Conservation (phyloP, 2,888 invertebrate species). For the Formica aserva region DNA sequence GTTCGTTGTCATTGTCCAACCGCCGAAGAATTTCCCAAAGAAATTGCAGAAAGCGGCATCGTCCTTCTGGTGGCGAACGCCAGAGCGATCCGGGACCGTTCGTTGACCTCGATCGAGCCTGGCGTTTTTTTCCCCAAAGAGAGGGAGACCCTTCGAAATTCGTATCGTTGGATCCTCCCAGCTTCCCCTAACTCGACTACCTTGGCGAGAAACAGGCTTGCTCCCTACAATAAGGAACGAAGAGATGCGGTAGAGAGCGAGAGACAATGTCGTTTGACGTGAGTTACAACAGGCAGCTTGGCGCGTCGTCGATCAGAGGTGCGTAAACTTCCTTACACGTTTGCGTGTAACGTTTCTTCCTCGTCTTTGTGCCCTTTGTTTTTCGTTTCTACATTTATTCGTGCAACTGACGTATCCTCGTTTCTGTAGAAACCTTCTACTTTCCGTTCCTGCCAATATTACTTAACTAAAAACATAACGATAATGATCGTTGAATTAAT, state of each 20-base stretch:
- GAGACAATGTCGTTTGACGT: slow-evolving; percentile 60
- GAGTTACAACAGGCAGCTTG: slow-evolving; percentile 51
- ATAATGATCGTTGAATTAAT: not conserved
- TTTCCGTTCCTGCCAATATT: not conserved
- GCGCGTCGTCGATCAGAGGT: slow-evolving; percentile 63
- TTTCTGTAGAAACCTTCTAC: not conserved
- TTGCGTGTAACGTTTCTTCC: not conserved
- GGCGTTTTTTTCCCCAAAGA: not conserved
- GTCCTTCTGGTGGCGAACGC: not conserved
- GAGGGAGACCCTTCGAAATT: not conserved
- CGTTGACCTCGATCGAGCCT: slow-evolving; percentile 6
- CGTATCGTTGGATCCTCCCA: not conserved
- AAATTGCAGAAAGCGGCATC: not conserved
- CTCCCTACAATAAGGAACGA: slow-evolving; percentile 15
- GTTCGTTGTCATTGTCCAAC: not conserved
- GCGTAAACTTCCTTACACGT: slow-evolving; percentile 28
- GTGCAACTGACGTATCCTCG: not conserved
- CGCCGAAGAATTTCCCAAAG: not conserved
- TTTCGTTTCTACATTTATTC: not conserved
- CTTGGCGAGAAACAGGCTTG: not conserved
- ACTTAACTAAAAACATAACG: too few relatives aligned
- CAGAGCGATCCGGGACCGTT: not conserved
- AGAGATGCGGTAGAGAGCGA: slow-evolving; percentile 67
- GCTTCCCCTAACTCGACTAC: not conserved
- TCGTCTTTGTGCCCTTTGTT: not conserved